Conservation (phyloP, 2,888 invertebrate genomes). For the Orthosia incerta region DNA sequence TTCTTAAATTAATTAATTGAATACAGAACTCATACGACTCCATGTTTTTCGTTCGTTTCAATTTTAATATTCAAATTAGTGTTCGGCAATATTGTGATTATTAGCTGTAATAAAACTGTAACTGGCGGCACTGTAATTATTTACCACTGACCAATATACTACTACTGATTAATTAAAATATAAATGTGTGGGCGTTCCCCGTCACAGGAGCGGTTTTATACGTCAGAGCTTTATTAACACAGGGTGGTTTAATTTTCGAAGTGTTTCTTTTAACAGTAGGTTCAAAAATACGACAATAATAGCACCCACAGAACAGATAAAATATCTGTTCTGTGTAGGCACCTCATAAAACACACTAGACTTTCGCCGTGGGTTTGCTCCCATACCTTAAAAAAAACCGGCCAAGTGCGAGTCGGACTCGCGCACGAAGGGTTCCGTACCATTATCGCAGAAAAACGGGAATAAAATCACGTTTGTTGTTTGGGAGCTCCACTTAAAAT, state of each 20-base stretch:
- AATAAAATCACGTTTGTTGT: too few relatives aligned
- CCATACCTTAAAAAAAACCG: too few relatives aligned
- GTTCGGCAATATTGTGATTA: slow-evolving; percentile 37
- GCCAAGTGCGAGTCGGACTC: too few relatives aligned
- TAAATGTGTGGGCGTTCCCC: slow-evolving; percentile 17
- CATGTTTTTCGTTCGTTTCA: slow-evolving; percentile 41
- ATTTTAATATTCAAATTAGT: slow-evolving; percentile 56
- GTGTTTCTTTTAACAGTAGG: not conserved
- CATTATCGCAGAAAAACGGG: too few relatives aligned
- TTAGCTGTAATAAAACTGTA: slow-evolving; percentile 48
- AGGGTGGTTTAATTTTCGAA: not conserved
- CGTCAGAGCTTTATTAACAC: not conserved
- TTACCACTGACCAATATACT: slow-evolving; percentile 33
- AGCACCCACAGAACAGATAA: too few relatives aligned
- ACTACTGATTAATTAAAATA: slow-evolving; percentile 43
- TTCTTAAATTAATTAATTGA: slow-evolving; percentile 2
- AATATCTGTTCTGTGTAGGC: too few relatives aligned
- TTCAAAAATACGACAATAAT: not conserved
- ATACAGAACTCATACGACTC: slow-evolving; percentile 36
- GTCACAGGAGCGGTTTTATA: slow-evolving; percentile 16
- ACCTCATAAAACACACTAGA: too few relatives aligned
- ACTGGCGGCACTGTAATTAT: slow-evolving; percentile 38
- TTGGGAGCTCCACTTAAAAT: too few relatives aligned
- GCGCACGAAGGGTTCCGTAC: too few relatives aligned
- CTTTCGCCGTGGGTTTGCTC: too few relatives aligned